A percentile compares a stretch with the other conserved stretches of the same genome.
Evolutionary conservation across 2,797 vertebrate genomes (phyloP).

Genomic region (Sebastes iracundus): DNA sequence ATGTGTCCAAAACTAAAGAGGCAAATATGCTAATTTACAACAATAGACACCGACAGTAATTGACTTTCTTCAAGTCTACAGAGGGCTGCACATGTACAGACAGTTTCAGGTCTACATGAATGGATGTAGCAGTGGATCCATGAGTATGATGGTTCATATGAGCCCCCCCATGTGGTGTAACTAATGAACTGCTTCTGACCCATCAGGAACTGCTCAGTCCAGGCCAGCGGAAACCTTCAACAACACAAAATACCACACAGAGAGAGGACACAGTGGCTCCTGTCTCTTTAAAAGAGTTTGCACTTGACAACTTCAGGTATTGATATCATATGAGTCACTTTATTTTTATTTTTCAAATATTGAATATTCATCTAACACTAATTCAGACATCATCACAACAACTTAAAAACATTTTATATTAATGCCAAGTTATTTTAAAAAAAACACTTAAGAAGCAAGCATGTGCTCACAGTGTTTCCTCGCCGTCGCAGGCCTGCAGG

Average conservation of each 20-base stretch:
- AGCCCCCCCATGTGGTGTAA: conserved; percentile 20
- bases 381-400: background rate
- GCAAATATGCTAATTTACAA: background rate
- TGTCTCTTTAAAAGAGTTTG: conserved; percentile 91
- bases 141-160: background rate
- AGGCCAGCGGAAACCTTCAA: conserved; percentile 76
- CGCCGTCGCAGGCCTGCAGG: conserved; percentile 59
- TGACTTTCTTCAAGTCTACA: background rate
- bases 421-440: background rate
- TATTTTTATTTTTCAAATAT: background rate
- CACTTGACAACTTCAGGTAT: conserved; percentile 92
- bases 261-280: conserved; percentile 79
- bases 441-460: background rate
- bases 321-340: background rate
- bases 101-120: background rate
- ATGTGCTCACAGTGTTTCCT: background rate
- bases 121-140: background rate
- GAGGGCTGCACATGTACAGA: background rate
- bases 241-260: conserved; percentile 33
- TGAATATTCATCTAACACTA: background rate
- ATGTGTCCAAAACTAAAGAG: background rate
- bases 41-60: background rate
- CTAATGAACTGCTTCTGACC: conserved; percentile 25
- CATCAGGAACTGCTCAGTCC: conserved; percentile 83
- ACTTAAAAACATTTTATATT: background rate